These are phyloP conservation scores for Lagodon rhomboides DNA, from an alignment of 2,797 vertebrate species.

Conservation along the genomic window DNA sequence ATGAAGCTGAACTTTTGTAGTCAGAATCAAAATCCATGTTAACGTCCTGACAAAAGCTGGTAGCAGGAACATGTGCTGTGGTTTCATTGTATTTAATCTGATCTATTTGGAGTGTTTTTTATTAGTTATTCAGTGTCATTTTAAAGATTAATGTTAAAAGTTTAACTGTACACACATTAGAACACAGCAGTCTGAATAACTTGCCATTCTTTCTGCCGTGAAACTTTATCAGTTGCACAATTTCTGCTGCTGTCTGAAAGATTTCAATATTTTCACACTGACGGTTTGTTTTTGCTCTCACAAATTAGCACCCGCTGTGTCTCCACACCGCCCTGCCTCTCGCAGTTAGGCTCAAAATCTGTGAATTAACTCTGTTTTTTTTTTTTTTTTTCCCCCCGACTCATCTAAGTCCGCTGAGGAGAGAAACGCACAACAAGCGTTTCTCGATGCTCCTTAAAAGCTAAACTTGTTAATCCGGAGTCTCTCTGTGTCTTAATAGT, in stretches of 20 bases:
- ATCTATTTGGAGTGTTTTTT: background rate
- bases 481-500: slow-evolving; percentile 73
- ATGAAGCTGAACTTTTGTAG: background rate
- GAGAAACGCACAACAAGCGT: slow-evolving; percentile 79
- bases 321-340: slow-evolving; percentile 17
- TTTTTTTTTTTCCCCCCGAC: slow-evolving; percentile 4
- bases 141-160: background rate
- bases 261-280: slow-evolving; percentile 19
- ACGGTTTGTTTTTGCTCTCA: slow-evolving; percentile 20
- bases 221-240: background rate
- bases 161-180: background rate
- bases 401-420: slow-evolving; percentile 47
- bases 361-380: slow-evolving; percentile 59
- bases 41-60: background rate
- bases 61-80: background rate
- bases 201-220: background rate
- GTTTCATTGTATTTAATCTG: background rate
- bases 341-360: slow-evolving; percentile 46
- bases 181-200: background rate
- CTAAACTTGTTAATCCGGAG: slow-evolving; percentile 83
- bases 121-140: background rate
- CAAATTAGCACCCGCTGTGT: slow-evolving; percentile 20
- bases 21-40: background rate
- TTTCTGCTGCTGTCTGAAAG: background rate
- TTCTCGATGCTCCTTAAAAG: slow-evolving; percentile 82